Base-by-base conservation (phyloP, 2,113 vertebrate species). In the Raja brachyura region DNA sequence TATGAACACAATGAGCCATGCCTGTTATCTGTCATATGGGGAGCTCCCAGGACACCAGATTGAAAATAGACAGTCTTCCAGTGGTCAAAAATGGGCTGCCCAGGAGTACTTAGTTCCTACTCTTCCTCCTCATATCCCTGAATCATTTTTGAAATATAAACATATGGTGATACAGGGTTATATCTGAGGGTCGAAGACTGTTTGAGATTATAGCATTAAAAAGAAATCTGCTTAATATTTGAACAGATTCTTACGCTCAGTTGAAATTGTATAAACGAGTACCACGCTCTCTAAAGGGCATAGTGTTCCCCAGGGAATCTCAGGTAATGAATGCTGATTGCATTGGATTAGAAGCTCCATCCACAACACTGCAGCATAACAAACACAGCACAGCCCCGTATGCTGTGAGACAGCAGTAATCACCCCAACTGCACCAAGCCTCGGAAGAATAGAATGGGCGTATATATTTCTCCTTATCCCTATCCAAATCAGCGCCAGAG, bases 321-420 rank as follows among this genome's bases (percentile, higher is more conserved):
- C 33, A 92, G 68, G 90, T 74, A 92, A 92, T 74, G 68, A 68
- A 92, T 73, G 39, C 25, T 74, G 68, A 92, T 92, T 73, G 48
- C 68, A 48, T 92, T 92, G 70, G 33, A 73, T 74, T 92, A 73
- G 90, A 92, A 73, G 33, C 68, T 54, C 90, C 66, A 92, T 92
- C 66, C 68, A 73, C 33, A 92, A 25, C 39, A 68, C 61, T 73
- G 25, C 66, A 28, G 68, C 73, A 92, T 48, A 68, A 92, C 90
- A 92, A 74, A 74, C 39, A 54, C 39, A 48, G 66, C 33, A 9
- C 66, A 54, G 66, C 33, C 28, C 33, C 39, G 20, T 54, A 33
- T 92, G 56, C 83, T 88, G 59, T 31, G 18, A 8, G 4, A 31
- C 83, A 88, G 59, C 13, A 13, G 28, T 61, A 92, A 33, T 54